Base-by-base conservation (phyloP, 2,797 vertebrate species). In the Sparidentex hasta region DNA sequence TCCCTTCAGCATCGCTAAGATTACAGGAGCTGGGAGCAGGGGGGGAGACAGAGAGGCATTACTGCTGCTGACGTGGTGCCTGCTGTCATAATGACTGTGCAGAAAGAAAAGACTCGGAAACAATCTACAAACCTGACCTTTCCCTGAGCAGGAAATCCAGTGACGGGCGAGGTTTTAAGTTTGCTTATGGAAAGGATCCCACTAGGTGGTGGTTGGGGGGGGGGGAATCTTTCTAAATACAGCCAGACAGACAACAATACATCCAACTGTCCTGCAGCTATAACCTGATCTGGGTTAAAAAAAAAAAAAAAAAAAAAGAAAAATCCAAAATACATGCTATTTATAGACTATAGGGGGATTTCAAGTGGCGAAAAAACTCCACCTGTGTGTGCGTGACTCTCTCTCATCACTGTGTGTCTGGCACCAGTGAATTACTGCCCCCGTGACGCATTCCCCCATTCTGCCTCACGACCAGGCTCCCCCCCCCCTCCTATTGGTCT, bases 51-150 rank as follows among this genome's bases (percentile, higher is more conserved):
- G 82, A 85, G 81, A 81, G 82, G 80, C 81, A 58, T 89, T 90
- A 84, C 82, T 88, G 90, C 71, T 85, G 90, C 86, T 94, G 94
- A 94, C 90, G 90, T 90, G 84, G 71, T 65, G 29, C 71, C 47
- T 46, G 77, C 55, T 88, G 93, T 91, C 91, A 93, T 84, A 82
- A 90, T 94, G 93, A 93, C 90, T 85, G 61, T 62, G 90, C 91
- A 93, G 80, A 74, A 85, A 87, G 58, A 77, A 74, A 79, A 67
- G 41, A 64, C 56, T 62, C 4, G 43, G 84, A 88, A 87, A 89
- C 74, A 80, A 73, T 83, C 63, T 44, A 70, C 55, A 33, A 33
- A 69, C 59, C 82, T 83, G 88, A 91, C 85, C 89, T 91, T 93
- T 72, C 7, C 51, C 68, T 65, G 61, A 67, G 51, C 65, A 84